These are phyloP conservation scores for Coregonus clupeaformis DNA, from an alignment of 2,113 vertebrate species.

Conservation along the genomic window DNA sequence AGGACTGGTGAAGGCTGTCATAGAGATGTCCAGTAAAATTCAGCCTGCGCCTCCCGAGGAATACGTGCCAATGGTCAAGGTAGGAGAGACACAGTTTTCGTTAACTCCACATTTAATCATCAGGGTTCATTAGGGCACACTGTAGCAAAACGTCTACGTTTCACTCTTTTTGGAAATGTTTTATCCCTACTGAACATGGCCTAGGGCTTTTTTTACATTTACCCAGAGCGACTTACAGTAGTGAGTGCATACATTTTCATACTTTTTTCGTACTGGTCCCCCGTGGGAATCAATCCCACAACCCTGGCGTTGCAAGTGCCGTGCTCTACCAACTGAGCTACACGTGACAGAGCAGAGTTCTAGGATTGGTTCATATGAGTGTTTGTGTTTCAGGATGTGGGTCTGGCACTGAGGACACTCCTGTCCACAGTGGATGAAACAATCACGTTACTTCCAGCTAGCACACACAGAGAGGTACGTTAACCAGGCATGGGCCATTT, in stretches of 20 bases:
- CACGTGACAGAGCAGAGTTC: neutral
- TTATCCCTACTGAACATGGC: no score
- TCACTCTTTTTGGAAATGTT: no score
- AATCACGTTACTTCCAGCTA: conserved; percentile 88
- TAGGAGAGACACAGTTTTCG: conserved; percentile 42
- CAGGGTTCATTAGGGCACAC: no score
- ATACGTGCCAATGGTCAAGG: conserved; percentile 99
- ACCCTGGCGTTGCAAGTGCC: no score
- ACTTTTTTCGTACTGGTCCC: no score
- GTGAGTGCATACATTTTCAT: no score
- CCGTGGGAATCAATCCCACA: no score
- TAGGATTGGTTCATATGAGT: neutral
- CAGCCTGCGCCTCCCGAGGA: conserved; percentile 95
- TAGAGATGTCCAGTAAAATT: conserved; percentile 99
- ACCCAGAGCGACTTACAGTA: no score
- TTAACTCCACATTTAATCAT: no score
- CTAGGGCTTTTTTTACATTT: no score
- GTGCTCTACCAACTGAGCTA: no score
- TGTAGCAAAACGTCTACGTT: no score
- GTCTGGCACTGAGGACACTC: conserved; percentile 90
- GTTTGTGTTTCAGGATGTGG: conserved; percentile 82
- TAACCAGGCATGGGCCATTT: conserved; percentile 22
- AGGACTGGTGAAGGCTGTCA: conserved; percentile 94
- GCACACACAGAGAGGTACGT: conserved; percentile 93
- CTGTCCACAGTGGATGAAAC: conserved; percentile 96